Conservation (phyloP, 2,888 invertebrate genomes). For the Sminthurides aquaticus region DNA sequence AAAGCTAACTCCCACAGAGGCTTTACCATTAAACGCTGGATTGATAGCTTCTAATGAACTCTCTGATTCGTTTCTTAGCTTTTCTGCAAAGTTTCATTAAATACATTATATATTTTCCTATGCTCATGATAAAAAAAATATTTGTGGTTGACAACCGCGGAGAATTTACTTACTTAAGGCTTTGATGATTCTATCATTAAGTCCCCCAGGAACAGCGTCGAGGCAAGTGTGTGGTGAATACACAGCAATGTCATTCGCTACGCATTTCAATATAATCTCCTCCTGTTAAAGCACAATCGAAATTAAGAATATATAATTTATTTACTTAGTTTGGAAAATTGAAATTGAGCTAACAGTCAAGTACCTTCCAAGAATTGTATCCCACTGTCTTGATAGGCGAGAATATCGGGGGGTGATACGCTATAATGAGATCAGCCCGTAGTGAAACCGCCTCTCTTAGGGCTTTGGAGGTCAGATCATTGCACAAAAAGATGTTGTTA, state of each 20-base stretch:
- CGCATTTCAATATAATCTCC: conserved; percentile 66
- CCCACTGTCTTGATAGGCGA: conserved; percentile 70
- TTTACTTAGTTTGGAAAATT: too few relatives aligned
- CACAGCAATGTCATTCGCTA: conserved; percentile 76
- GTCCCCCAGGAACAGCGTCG: conserved; percentile 74
- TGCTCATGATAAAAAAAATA: neutral
- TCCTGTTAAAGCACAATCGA: conserved; percentile 60
- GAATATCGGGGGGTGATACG: conserved; percentile 96
- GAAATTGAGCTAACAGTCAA: too few relatives aligned
- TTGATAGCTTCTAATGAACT: conserved; percentile 22
- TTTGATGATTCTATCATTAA: conserved; percentile 86
- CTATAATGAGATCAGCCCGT: conserved; percentile 70
- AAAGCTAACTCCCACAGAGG: conserved; percentile 20
- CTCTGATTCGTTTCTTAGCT: neutral
- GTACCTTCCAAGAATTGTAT: conserved; percentile 59
- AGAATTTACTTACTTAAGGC: conserved; percentile 49
- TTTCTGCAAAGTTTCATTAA: neutral
- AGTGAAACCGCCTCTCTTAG: conserved; percentile 67
- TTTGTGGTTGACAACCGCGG: too few relatives aligned
- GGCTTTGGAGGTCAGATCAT: conserved; percentile 84
- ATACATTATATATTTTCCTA: neutral
- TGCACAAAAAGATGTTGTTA: conserved; percentile 69
- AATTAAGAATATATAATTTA: conserved; percentile 35
- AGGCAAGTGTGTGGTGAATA: conserved; percentile 91
- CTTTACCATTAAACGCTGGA: conserved; percentile 14